Evolutionary conservation across 2,797 vertebrate genomes (phyloP), one percentile per base, ranked within the genome.

Genomic region (Dromococcyx pavoninus): DNA sequence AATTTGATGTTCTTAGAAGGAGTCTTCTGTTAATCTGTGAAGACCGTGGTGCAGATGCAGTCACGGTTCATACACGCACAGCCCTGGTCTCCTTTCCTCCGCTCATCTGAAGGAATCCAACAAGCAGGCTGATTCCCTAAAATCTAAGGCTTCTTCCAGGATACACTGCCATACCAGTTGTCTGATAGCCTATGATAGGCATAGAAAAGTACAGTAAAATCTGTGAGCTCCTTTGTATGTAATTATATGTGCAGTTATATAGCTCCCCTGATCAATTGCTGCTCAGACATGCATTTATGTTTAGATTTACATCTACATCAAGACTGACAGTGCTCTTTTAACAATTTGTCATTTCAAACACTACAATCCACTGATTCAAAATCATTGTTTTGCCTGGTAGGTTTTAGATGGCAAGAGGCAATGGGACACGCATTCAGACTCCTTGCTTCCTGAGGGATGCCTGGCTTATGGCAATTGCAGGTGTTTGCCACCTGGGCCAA

Each of bases 341-440:
- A 37, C n/a, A 27, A 5, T 13, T 85, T 85, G 61, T 73, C 21
- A 35, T 75, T 91, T 85, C 25, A 58, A 76, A 64, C 23, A 19
- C 11, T 51, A 10, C 10, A 61, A 27, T 32, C 28, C 6, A 39
- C 27, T 41, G 11, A 53, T 54, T 44, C 71, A 37, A 81, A 86
- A 57, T 44, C 30, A 24, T 12, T 88, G 9, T 6, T 80, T 72
- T 67, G 19, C 5, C 48, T 81, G 41, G 4, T 33, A 37, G 23
- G 13, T 51, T 23, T 5, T 32, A 53, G 35, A 30, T 5, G 61
- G 48, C 30, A 80, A 7, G 13, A 56, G 65, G 23, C 16, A 56
- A 19, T 11, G 21, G 14, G 28, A 9, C 0, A 0, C 5, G 1
- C 8, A 3, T 17, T 32, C 1, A 2, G 35, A 17, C 6, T 35